Evolutionary conservation across 2,113 vertebrate genomes (phyloP).

Genomic region (Anolis sagrei): DNA sequence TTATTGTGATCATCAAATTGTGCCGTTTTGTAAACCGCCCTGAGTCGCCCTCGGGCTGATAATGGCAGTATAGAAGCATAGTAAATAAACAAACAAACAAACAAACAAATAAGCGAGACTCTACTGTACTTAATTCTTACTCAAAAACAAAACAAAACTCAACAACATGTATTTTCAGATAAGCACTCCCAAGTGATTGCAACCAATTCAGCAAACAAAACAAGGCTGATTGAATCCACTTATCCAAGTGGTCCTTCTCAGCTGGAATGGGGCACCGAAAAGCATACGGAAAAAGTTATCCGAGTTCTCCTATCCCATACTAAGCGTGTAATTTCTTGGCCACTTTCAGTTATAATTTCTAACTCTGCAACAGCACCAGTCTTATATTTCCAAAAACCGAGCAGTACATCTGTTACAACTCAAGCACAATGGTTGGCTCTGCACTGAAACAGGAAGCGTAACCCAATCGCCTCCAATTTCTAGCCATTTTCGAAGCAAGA

Average conservation of each 20-base stretch:
- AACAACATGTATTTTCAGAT: not conserved
- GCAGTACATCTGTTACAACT: constrained; percentile 78
- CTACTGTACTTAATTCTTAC: not conserved
- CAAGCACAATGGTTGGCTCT: constrained; percentile 75
- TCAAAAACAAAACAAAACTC: not conserved
- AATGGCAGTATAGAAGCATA: too few species aligned
- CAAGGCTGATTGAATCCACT: too few species aligned
- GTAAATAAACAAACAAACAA: too few species aligned
- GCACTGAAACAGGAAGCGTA: constrained; percentile 78
- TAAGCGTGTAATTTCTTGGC: constrained; percentile 67
- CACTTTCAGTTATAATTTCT: constrained; percentile 71
- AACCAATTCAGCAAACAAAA: not conserved
- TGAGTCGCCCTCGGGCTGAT: too few species aligned
- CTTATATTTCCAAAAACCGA: constrained; percentile 60
- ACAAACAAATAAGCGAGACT: too few species aligned
- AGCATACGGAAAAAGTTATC: constrained; percentile 55
- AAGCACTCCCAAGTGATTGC: too few species aligned
- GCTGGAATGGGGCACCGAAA: not conserved
- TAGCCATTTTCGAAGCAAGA: constrained; percentile 74
- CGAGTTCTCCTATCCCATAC: constrained; percentile 64
- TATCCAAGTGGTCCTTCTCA: not conserved
- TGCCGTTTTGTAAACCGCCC: too few species aligned
- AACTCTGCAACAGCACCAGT: constrained; percentile 64
- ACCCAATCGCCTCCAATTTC: constrained; percentile 78
- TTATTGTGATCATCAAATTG: too few species aligned